phyloP scores from a whole-genome alignment of 2,113 vertebrate genomes.

The Paramormyrops kingsleyae region DNA sequence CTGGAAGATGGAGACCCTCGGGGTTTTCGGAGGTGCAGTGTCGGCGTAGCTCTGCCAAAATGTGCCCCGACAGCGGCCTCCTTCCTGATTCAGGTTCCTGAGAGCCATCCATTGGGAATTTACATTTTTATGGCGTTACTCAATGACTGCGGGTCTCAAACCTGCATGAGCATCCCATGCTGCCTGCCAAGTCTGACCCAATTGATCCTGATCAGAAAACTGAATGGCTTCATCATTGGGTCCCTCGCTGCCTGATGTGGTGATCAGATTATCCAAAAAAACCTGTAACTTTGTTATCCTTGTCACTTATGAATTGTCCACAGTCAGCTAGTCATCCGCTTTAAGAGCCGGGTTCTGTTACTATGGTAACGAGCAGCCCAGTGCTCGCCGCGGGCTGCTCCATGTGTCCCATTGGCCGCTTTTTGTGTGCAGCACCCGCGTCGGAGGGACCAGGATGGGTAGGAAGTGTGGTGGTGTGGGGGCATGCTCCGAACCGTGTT shows the following conservation, averaged over 20 bases:
- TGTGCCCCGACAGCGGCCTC: neutral
- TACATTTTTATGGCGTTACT: neutral
- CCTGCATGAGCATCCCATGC: neutral
- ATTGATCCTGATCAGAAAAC: neutral
- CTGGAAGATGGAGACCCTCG: neutral
- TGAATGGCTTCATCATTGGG: neutral
- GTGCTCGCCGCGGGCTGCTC: slow-evolving; percentile 37
- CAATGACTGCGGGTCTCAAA: neutral
- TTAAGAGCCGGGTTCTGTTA: slow-evolving; percentile 36
- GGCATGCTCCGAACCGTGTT: neutral
- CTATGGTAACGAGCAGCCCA: slow-evolving; percentile 43
- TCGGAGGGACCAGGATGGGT: slow-evolving; percentile 21
- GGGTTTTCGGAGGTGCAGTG: neutral
- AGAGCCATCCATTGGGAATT: neutral
- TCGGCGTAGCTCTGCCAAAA: neutral
- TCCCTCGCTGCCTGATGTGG: neutral
- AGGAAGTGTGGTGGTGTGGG: slow-evolving; percentile 2
- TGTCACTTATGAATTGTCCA: neutral
- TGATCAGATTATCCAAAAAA: neutral
- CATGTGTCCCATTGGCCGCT: slow-evolving; percentile 38
- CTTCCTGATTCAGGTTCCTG: neutral
- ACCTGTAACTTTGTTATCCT: neutral
- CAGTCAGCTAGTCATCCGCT: slow-evolving; percentile 21
- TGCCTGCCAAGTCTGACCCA: neutral
- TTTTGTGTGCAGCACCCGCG: slow-evolving; percentile 11